phyloP scores from a whole-genome alignment of 2,888 invertebrate genomes.

The Leptinotarsa rubiginosa region DNA sequence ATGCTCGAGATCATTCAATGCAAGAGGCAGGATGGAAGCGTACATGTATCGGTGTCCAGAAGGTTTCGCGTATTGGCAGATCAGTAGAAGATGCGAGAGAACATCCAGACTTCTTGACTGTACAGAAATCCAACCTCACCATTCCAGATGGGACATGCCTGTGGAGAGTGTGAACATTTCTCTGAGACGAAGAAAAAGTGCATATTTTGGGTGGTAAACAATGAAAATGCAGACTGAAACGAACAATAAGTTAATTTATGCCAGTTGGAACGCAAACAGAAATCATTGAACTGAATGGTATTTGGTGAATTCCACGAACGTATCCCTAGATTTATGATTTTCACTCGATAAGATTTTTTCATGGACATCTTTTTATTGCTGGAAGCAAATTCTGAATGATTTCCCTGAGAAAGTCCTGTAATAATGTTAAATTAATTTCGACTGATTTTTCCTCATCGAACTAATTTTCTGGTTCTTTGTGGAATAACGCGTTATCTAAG shows the following conservation, averaged over 20 bases:
- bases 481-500: slow-evolving; percentile 36
- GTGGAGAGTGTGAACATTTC: slow-evolving; percentile 70
- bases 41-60: slow-evolving; percentile 82
- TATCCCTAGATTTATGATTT: background rate
- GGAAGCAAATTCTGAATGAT: background rate
- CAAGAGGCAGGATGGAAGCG: slow-evolving; percentile 72
- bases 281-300: background rate
- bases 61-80: slow-evolving; percentile 81
- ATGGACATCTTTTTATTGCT: background rate
- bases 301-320: background rate
- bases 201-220: slow-evolving; percentile 32
- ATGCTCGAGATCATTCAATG: slow-evolving; percentile 70
- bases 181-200: slow-evolving; percentile 59
- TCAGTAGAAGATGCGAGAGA: slow-evolving; percentile 82
- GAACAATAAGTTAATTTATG: background rate
- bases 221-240: background rate
- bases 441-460: slow-evolving; percentile 44
- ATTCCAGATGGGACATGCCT: slow-evolving; percentile 71
- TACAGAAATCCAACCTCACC: slow-evolving; percentile 61
- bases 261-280: background rate
- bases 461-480: slow-evolving; percentile 45
- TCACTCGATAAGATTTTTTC: background rate
- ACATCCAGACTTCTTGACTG: slow-evolving; percentile 74
- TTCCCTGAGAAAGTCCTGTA: slow-evolving; percentile 16
- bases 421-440: slow-evolving; percentile 11